Conservation (phyloP, 2,113 vertebrate species). For the Xerus inauris region DNA sequence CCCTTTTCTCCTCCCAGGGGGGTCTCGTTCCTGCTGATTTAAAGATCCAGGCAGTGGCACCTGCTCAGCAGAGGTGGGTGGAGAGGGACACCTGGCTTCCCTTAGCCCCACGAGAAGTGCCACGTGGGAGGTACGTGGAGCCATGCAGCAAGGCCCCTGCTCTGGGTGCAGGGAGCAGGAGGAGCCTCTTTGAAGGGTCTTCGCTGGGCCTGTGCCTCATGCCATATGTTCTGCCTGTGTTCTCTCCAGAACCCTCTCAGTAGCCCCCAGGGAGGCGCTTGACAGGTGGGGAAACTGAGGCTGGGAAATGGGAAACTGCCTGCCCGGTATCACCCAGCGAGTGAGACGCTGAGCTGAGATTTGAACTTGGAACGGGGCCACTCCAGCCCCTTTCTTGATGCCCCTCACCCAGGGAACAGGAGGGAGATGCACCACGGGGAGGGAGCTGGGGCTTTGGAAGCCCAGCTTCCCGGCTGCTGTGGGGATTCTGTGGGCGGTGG, state of each 20-base stretch:
- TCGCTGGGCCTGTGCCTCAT: no score
- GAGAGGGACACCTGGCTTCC: conserved; percentile 56
- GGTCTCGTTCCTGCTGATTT: not conserved
- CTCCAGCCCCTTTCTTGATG: not conserved
- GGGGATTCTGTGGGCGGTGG: conserved; percentile 76
- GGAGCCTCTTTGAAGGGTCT: not conserved
- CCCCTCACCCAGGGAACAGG: not conserved
- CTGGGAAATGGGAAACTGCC: not conserved
- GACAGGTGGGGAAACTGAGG: not conserved
- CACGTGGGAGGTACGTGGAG: not conserved
- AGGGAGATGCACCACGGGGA: not conserved
- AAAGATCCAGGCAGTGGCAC: not conserved
- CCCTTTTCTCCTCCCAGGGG: not conserved
- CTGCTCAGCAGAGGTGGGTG: conserved; percentile 12
- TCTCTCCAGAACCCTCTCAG: not conserved
- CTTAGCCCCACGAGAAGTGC: not conserved
- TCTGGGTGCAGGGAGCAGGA: not conserved
- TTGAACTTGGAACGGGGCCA: not conserved
- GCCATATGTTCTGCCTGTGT: not conserved
- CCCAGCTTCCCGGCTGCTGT: conserved; percentile 40
- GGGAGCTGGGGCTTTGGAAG: not conserved
- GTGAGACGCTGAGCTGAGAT: not conserved
- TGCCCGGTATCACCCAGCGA: accelerated
- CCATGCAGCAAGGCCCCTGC: not conserved
- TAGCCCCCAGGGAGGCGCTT: not conserved